Conservation (phyloP, 2,888 invertebrate genomes). For the Argynnis bischoffii region DNA sequence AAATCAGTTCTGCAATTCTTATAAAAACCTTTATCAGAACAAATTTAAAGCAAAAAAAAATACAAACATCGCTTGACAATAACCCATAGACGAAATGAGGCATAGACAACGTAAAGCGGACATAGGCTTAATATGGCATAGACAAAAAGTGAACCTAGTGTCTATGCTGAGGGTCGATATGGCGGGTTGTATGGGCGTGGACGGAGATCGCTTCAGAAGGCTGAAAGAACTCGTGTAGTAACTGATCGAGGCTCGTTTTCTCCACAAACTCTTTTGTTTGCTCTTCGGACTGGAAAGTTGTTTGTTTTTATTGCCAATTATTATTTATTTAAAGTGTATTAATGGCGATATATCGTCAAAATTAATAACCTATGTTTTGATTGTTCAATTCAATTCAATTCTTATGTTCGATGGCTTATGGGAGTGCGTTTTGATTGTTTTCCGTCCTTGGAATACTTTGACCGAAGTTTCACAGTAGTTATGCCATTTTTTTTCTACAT, state of each 20-base stretch:
- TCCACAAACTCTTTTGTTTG: constrained; percentile 53
- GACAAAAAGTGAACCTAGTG: constrained; percentile 49
- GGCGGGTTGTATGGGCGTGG: constrained; percentile 46
- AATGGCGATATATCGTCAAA: neutral
- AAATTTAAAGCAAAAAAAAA: too few species aligned
- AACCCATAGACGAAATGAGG: neutral
- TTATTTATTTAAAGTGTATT: neutral
- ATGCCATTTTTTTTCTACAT: too few species aligned
- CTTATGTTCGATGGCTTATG: too few species aligned
- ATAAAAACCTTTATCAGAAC: too few species aligned
- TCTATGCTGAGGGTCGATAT: constrained; percentile 53
- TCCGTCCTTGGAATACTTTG: too few species aligned
- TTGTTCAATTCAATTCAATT: too few species aligned
- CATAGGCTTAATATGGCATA: constrained; percentile 22
- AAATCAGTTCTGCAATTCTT: too few species aligned
- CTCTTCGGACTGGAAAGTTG: constrained; percentile 44
- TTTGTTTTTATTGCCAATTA: constrained; percentile 8
- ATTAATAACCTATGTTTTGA: too few species aligned
- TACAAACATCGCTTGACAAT: too few species aligned
- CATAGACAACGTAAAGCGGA: constrained; percentile 11
- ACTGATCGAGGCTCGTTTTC: constrained; percentile 52
- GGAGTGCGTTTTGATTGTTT: too few species aligned
- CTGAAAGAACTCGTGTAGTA: constrained; percentile 42
- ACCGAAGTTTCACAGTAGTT: too few species aligned
- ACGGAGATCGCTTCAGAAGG: constrained; percentile 47